Evolutionary conservation across 2,113 vertebrate genomes (phyloP).

Genomic region (Trogon melanurus): DNA sequence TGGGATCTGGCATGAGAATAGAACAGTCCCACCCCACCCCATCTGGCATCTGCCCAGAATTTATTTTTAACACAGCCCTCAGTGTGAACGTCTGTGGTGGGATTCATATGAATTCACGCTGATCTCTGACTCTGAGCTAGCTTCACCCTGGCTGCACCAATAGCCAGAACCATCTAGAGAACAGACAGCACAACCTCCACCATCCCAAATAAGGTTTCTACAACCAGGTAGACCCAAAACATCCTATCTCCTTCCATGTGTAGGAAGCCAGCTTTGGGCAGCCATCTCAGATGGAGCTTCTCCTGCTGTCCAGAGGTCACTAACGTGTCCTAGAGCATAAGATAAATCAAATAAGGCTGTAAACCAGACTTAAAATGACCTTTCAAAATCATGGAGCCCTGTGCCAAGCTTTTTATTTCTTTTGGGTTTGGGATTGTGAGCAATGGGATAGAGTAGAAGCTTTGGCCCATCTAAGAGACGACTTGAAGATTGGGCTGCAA

Average conservation of each 20-base stretch:
- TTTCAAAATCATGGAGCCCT: not conserved
- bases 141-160: not conserved
- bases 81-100: not conserved
- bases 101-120: not conserved
- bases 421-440: not conserved
- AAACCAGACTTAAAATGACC: not conserved
- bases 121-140: not conserved
- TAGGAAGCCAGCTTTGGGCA: not conserved
- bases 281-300: not conserved
- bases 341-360: not conserved
- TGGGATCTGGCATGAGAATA: not conserved
- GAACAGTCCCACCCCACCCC: not conserved
- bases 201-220: not conserved
- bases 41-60: not conserved
- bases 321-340: not conserved
- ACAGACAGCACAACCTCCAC: rapidly evolving
- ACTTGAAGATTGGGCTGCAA: not conserved
- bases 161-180: not conserved
- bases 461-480: not conserved
- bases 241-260: not conserved
- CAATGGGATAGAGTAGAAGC: not conserved
- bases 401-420: not conserved
- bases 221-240: not conserved
- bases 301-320: not conserved
- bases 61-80: slow-evolving; percentile 32